Evolutionary conservation across 2,113 vertebrate genomes (phyloP), one percentile per base, ranked within the genome.

Genomic region (Neolamprologus toae): DNA sequence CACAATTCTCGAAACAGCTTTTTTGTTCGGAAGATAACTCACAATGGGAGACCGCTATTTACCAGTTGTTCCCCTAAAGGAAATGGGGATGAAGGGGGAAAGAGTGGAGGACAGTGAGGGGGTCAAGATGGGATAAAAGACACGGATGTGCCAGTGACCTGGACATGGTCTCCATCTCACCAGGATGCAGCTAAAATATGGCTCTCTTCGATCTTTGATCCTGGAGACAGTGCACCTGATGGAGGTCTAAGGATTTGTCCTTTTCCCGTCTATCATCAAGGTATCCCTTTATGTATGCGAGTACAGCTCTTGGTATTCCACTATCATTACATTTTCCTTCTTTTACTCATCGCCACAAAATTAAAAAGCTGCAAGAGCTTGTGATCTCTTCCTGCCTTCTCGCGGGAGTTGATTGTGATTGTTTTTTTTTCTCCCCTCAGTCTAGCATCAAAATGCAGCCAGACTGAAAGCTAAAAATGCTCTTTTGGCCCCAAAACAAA

Each of bases 181-280:
- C 63, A 89, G 90, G 91, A 88, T 94, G 47, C 59, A 85, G 84
- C 53, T 91, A 90, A 95, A 93, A 94, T 94, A 94, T 89, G 86
- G 59, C 92, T 90, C 26, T 37, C 13, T 91, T 85, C 83, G 45
- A 47, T 47, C 90, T 96, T 95, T 95, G 80, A 93, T 90, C 82
- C 42, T 80, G 83, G 73, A 90, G 86, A 96, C 57, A 96, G 94
- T 88, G 83, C 73, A 93, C 91, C 89, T 91, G 90, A 91, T 91
- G 94, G 92, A 91, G 88, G 89, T 88, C 93, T 73, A 55, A 82
- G 86, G 81, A 88, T 61, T 85, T 17, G 81, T 92, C 88, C 81
- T 88, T 86, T 83, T 71, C 66, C 55, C 12, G 4, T 66, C 81
- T 53, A 49, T 92, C 85, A 88, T 63, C 9, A 73, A 79, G 84